These are phyloP conservation scores for Cantharis lateralis DNA, from an alignment of 2,888 invertebrate species.

Conservation along the genomic window DNA sequence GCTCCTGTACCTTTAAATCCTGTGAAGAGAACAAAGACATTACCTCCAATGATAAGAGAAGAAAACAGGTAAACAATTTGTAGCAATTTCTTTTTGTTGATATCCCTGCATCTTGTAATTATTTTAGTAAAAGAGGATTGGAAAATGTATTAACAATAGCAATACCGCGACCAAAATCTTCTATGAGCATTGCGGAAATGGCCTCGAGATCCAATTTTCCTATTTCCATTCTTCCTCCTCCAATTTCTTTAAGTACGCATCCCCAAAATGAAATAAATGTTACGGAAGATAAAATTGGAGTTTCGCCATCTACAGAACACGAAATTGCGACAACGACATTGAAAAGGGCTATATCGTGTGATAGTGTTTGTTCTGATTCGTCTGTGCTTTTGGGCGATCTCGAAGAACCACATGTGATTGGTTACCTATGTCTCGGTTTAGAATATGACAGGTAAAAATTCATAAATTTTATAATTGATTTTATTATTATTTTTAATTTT, in stretches of 20 bases:
- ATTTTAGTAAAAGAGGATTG: constrained; percentile 18
- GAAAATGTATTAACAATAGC: constrained; percentile 50
- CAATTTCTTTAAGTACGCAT: constrained; percentile 24
- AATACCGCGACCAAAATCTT: constrained; percentile 52
- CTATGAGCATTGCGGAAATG: constrained; percentile 49
- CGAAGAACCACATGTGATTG: constrained; percentile 72
- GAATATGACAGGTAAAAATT: constrained; percentile 73
- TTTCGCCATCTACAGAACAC: constrained; percentile 34
- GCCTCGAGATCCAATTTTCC: constrained; percentile 50
- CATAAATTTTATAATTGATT: too few relatives aligned
- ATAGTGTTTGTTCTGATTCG: constrained; percentile 80
- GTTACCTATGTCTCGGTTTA: constrained; percentile 75
- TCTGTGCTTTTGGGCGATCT: constrained; percentile 73
- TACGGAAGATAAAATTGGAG: constrained; percentile 1
- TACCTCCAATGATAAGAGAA: constrained; percentile 25
- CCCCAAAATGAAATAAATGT: constrained; percentile 5
- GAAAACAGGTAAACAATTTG: constrained; percentile 3
- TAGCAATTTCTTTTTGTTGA: too few relatives aligned
- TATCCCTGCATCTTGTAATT: too few relatives aligned
- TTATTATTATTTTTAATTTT: too few relatives aligned
- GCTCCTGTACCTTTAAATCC: constrained; percentile 71
- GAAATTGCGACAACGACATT: constrained; percentile 53
- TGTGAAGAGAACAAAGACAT: constrained; percentile 49
- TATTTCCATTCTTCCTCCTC: constrained; percentile 48
- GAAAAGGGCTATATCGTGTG: constrained; percentile 75